Base-by-base conservation (phyloP, 2,888 invertebrate genomes). In the Hyles lineata region DNA sequence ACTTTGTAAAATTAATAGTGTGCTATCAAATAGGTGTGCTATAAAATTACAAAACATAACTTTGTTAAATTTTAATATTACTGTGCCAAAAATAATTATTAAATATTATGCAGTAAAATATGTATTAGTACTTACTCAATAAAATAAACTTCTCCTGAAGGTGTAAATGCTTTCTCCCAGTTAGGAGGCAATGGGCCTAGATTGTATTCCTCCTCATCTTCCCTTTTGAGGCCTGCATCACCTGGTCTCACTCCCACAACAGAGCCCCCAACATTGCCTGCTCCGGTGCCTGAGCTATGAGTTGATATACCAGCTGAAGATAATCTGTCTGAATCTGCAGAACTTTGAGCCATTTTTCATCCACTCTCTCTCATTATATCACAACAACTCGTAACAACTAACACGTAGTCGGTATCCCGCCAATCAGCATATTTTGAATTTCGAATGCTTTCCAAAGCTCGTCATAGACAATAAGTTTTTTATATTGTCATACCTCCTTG, bases 81-180 rank as follows among this genome's bases (percentile, higher is more conserved):
- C 19, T 55, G 11, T 19, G 52, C 19, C 19, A 55, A 55, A 43
- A 55, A 61, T 2, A 52, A 69, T 50, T 7, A 62, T 6, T 62
- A 8, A 29, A 32, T 11, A 59, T 21, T 5, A 29, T 29, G 8
- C 19, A 43, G 23, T 67, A 23, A 50, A 67, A 67, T 50, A 67
- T 67, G 17, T 43, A 67, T 71, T 59, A 71, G 32, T 80, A 96
- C 97, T 96, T 93, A 98, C 98, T 99, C 99, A 82, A 99, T 99
- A 87, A 99, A 99, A 94, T 99, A 99, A 75, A 98, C 97, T 95
- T 99, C 99, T 82, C 99, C 99, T 76, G 98, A 98, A 79, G 99
- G 99, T 17, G 99, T 99, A 87, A 97, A 99, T 5, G 99, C 99
- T 89, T 99, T 98, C 91, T 99, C 99, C 99, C 99, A 99, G 95